Conservation (phyloP, 2,797 vertebrate genomes). For the Hippocampus kuda region DNA sequence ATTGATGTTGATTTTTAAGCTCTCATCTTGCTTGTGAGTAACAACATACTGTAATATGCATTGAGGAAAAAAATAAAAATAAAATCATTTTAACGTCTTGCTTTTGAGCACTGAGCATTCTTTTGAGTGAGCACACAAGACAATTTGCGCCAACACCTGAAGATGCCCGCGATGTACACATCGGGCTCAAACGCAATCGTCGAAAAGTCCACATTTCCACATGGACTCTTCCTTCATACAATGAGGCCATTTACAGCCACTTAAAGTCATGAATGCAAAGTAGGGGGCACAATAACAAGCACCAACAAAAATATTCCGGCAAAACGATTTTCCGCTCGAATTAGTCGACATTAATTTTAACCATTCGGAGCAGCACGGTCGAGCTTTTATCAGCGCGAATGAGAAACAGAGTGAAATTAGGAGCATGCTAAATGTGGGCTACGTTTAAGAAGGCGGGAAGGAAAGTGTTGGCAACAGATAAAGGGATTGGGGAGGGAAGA, state of each 20-base stretch:
- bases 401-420: constrained; percentile 41
- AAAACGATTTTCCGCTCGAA: constrained; percentile 62
- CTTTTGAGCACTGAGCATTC: constrained; percentile 15
- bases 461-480: constrained; percentile 51
- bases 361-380: constrained; percentile 31
- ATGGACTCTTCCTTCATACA: neutral
- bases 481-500: constrained; percentile 38
- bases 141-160: neutral
- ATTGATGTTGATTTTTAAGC: constrained; percentile 64
- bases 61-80: constrained; percentile 24
- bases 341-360: constrained; percentile 64
- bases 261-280: constrained; percentile 3
- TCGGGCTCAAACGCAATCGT: neutral
- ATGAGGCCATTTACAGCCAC: neutral
- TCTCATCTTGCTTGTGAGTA: constrained; percentile 43
- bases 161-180: neutral
- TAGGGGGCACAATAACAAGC: constrained; percentile 28
- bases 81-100: constrained; percentile 16
- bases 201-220: neutral
- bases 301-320: constrained; percentile 24
- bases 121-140: neutral
- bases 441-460: constrained; percentile 45
- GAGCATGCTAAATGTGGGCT: constrained; percentile 46
- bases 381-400: constrained; percentile 22
- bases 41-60: constrained; percentile 40